Base-by-base conservation (phyloP, 1,140 invertebrate genomes). In the Dreissena polymorpha region DNA sequence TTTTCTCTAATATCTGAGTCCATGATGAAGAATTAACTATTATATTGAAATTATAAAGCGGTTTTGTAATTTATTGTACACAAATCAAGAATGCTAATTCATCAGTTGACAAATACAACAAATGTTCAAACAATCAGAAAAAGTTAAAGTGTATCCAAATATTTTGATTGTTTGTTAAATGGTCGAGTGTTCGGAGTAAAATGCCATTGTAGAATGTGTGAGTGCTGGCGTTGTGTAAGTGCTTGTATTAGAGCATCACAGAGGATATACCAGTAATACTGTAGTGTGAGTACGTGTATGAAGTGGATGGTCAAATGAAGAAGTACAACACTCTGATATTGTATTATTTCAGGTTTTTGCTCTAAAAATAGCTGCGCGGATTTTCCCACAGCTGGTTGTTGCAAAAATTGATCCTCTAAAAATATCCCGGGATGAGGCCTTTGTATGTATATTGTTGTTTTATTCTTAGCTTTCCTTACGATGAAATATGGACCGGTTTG, bases 311-410 rank as follows among this genome's bases (percentile, higher is more conserved):
- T 39, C 39, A 39, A 2, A n/a, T 60, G 2, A n/a, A 12, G 18
- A 2, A n/a, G 21, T 23, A n/a, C 57, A 12, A 23, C 21, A 60
- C 21, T 60, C 21, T 60, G 21, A n/a, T 16, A 29, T 70, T 29
- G 18, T 53, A n/a, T 63, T 80, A 51, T 14, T 64, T 80, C 80
- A 83, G 80, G 49, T 83, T 25, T 49, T n/a, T 25, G 27, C 73
- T 53, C 71, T 70, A 18, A 74, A 83, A 51, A 74, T 83, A 64
- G 60, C 39, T 0, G 80, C 80, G 6, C 27, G 50, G 6, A 18
- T 83, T 21, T 67, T 83, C 5, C 80, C 80, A 13, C 80, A 83
- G 51, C 51, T 83, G 65, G 50, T 51, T 29, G 63, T 83, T 23
- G 72, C 72, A 55, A 74, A 83, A 53, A 21, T 83, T 29, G 72